Conservation (phyloP, 2,113 vertebrate species). For the Percina caprodes region DNA sequence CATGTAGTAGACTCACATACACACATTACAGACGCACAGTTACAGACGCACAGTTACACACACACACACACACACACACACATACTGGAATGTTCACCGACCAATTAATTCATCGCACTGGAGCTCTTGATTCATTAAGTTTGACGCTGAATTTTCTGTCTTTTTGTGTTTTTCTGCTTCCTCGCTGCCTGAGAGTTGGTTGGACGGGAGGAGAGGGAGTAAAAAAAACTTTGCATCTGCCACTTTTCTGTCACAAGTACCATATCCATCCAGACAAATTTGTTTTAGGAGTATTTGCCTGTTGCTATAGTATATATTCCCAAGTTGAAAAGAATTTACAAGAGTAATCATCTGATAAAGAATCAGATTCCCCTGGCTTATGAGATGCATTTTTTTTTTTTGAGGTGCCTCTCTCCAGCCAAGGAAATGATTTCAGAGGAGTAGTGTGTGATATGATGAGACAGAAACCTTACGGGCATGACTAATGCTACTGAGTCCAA, state of each 20-base stretch:
- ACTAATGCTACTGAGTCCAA: conserved; percentile 74
- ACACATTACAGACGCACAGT: not conserved
- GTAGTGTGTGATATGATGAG: conserved; percentile 59
- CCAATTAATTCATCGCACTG: conserved; percentile 45
- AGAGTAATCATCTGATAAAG: conserved; percentile 56
- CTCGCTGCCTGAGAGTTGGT: conserved; percentile 12
- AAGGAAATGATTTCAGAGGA: conserved; percentile 60
- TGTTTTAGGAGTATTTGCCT: conserved; percentile 4
- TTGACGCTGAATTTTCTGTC: conserved; percentile 19
- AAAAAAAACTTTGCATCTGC: conserved; percentile 42
- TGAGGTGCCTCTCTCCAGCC: conserved; percentile 40
- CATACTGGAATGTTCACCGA: conserved; percentile 35
- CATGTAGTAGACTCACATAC: not conserved
- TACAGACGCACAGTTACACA: conserved; percentile 1
- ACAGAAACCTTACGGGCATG: conserved; percentile 75
- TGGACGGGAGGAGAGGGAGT: conserved; percentile 25
- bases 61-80: conserved; percentile 15
- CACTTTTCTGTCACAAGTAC: conserved; percentile 25
- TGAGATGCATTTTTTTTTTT: conserved; percentile 30
- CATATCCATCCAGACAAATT: conserved; percentile 33
- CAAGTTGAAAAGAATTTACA: conserved; percentile 20
- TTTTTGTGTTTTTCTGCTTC: conserved; percentile 46
- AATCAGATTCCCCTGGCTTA: conserved; percentile 38
- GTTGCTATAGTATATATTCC: conserved; percentile 10
- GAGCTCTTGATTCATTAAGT: conserved; percentile 50